phyloP scores from a whole-genome alignment of 2,888 invertebrate genomes.

The Drosophila colorata region DNA sequence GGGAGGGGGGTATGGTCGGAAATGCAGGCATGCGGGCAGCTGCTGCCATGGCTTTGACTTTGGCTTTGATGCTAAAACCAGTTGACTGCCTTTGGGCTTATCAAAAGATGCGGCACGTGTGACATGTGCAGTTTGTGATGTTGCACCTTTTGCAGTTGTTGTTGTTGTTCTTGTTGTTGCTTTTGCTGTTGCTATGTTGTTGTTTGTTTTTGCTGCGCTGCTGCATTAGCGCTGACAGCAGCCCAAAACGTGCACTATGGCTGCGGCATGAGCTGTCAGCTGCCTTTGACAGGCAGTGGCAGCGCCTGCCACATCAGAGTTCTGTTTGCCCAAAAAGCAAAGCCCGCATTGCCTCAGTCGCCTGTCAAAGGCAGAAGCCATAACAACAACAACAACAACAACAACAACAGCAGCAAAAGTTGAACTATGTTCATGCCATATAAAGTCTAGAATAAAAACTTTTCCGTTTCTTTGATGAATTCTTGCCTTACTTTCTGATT shows the following conservation, averaged over 20 bases:
- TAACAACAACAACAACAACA: not conserved
- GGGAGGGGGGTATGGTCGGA: too few relatives aligned
- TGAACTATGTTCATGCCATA: slow-evolving; percentile 20
- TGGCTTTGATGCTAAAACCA: slow-evolving; percentile 30
- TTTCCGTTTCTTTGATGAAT: slow-evolving; percentile 1
- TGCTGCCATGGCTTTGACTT: slow-evolving; percentile 1
- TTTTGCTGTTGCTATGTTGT: slow-evolving; percentile 3
- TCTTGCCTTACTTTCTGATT: slow-evolving; percentile 4
- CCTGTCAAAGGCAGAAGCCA: slow-evolving; percentile 33
- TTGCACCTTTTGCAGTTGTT: slow-evolving; percentile 28
- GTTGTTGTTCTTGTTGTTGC: slow-evolving; percentile 10
- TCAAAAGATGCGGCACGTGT: slow-evolving; percentile 57
- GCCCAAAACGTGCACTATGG: slow-evolving; percentile 61
- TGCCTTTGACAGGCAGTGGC: slow-evolving; percentile 27
- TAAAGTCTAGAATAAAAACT: slow-evolving; percentile 4
- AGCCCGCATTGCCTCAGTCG: slow-evolving; percentile 17
- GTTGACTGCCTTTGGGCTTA: slow-evolving; percentile 41
- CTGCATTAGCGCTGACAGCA: slow-evolving; percentile 71
- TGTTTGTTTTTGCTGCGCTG: slow-evolving; percentile 47
- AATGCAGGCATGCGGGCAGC: too few relatives aligned
- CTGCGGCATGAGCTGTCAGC: slow-evolving; percentile 56
- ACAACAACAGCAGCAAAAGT: slow-evolving; percentile 15
- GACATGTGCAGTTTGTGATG: slow-evolving; percentile 52
- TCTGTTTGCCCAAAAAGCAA: slow-evolving; percentile 33
- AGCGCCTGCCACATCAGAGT: slow-evolving; percentile 5